Conservation (phyloP, 2,113 vertebrate species). For the Brachyhypopomus gauderio region DNA sequence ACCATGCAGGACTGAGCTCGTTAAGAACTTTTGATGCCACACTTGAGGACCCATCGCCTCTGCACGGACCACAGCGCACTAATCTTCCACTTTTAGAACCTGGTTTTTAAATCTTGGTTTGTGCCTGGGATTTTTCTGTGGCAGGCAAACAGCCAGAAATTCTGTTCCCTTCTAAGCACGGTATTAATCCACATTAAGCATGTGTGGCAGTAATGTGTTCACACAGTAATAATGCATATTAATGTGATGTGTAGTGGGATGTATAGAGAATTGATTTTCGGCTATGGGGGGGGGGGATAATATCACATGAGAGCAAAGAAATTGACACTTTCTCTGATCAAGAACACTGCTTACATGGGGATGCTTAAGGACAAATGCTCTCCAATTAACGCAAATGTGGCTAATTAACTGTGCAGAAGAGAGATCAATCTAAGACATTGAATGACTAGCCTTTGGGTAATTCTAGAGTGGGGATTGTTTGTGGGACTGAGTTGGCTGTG, state of each 20-base stretch:
- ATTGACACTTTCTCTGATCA: neutral
- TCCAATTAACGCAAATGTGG: constrained; percentile 67
- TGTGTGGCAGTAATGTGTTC: constrained; percentile 40
- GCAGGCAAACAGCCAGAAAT: neutral
- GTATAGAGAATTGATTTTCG: constrained; percentile 47
- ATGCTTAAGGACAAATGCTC: constrained; percentile 56
- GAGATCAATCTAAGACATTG: constrained; percentile 50
- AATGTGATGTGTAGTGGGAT: constrained; percentile 6
- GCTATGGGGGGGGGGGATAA: neutral
- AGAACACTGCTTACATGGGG: neutral
- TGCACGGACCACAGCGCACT: too few species aligned
- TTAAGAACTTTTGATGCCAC: too few species aligned
- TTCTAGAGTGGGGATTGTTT: neutral
- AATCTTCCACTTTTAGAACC: too few species aligned
- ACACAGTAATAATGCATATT: constrained; percentile 41
- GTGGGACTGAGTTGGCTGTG: neutral
- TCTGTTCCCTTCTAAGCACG: constrained; percentile 1
- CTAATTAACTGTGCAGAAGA: constrained; percentile 64
- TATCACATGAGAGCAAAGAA: constrained; percentile 7
- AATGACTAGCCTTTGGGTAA: neutral
- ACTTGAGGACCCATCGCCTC: too few species aligned
- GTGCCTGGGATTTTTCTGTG: neutral
- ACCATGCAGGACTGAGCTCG: too few species aligned
- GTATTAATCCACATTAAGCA: constrained; percentile 41
- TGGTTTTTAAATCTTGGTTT: neutral